Evolutionary conservation across 2,113 vertebrate genomes (phyloP).

Genomic region (Castor canadensis): DNA sequence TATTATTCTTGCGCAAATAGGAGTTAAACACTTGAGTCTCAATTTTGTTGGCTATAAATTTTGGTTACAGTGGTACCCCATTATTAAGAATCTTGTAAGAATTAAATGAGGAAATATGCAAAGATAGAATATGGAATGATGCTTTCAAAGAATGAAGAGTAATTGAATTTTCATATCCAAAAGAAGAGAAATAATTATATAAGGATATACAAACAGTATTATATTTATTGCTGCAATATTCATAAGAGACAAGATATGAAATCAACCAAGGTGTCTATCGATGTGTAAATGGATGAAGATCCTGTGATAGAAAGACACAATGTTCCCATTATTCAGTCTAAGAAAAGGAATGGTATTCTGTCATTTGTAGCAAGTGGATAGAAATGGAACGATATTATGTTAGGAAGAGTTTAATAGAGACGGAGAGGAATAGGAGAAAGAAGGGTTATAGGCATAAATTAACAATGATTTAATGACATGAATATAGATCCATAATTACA

Average conservation of each 20-base stretch:
- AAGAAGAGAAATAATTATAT: not conserved
- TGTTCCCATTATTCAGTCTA: no score
- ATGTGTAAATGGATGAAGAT: no score
- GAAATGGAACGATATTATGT: not conserved
- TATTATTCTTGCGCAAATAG: not conserved
- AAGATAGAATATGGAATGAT: no score
- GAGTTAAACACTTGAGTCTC: not conserved
- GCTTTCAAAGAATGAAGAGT: not conserved
- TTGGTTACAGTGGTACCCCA: not conserved
- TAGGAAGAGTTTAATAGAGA: not conserved
- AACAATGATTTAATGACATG: no score
- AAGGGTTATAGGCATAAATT: not conserved
- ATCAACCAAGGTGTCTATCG: no score
- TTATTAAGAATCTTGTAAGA: not conserved
- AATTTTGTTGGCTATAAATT: not conserved
- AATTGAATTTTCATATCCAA: no score
- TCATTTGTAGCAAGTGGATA: not conserved
- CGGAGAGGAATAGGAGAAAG: not conserved
- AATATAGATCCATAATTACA: not conserved
- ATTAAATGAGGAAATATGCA: not conserved
- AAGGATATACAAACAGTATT: no score
- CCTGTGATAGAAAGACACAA: not conserved
- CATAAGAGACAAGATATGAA: no score
- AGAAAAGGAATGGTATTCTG: not conserved
- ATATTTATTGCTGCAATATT: not conserved